phyloP scores from a whole-genome alignment of 1,140 invertebrate species.

The Schlechtendalia chinensis region DNA sequence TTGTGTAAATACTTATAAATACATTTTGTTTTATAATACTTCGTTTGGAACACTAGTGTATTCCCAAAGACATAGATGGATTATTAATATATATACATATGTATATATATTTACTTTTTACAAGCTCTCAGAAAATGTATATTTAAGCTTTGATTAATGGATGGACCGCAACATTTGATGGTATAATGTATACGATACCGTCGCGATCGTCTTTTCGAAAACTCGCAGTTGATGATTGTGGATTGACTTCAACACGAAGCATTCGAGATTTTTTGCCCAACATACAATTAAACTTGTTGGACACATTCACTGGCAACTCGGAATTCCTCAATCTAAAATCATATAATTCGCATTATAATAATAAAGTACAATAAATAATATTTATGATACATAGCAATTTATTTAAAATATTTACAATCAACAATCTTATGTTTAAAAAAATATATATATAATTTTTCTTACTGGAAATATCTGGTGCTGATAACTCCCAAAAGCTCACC shows the following conservation, averaged over 20 bases:
- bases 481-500: slow-evolving; percentile 88
- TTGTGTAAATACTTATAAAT: background rate
- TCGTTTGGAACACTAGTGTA: too few relatives aligned
- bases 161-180: slow-evolving; percentile 57
- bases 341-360: slow-evolving; percentile 4
- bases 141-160: slow-evolving; percentile 20
- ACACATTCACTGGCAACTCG: slow-evolving; percentile 68
- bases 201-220: slow-evolving; percentile 64
- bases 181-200: slow-evolving; percentile 60
- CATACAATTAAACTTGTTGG: slow-evolving; percentile 67
- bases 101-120: too few relatives aligned
- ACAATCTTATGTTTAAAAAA: background rate
- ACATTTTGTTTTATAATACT: background rate
- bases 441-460: slow-evolving; percentile 57
- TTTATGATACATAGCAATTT: too few relatives aligned
- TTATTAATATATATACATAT: too few relatives aligned
- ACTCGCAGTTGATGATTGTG: slow-evolving; percentile 61
- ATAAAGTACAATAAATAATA: too few relatives aligned
- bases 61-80: too few relatives aligned
- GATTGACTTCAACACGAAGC: slow-evolving; percentile 64
- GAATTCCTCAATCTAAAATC: slow-evolving; percentile 61
- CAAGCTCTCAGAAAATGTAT: too few relatives aligned
- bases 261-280: slow-evolving; percentile 69
- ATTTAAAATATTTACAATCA: too few relatives aligned
- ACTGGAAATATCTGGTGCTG: slow-evolving; percentile 71